Evolutionary conservation across 92 coral and sea anemone genomes (phyloP), one percentile per base, ranked within the genome.

Genomic region (Isaurus tuberculatus): DNA sequence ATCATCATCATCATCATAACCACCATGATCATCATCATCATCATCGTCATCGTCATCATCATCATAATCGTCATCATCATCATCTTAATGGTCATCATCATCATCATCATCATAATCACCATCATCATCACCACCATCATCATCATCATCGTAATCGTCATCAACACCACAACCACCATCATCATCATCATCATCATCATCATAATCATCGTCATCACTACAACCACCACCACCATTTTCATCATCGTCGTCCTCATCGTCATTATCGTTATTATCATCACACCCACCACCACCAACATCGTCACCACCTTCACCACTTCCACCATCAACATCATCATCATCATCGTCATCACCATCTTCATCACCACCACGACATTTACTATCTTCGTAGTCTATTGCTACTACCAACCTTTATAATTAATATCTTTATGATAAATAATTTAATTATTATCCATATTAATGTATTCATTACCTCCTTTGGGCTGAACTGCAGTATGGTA

Each of bases 401-500:
- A 14, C 4, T 51, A 16, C n/a, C n/a, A 51, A 14, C 58, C 20
- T 16, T 14, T 14, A 14, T 51, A 51, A 51, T 14, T 14, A 14
- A 1, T 60, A 3, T 36, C 42, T 3, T 36, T 36, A 3, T 36
- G 42, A 3, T 8, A 36, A 8, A 8, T 36, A 15, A 5, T 15
- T 51, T 16, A 14, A 51, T 14, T 19, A 53, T 53, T 19, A 53
- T 19, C 22, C 61, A 8, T 53, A 53, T 15, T 19, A 53, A 53
- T 17, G 19, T 53, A 0, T 63, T n/a, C 19, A 26, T 26, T 88
- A 95, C 98, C 96, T 95, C 98, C 88, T 91, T 90, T 17, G 98
- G 98, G 72, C 98, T 95, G 77, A 95, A 95, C 80, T 95, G 91
- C 67, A 95, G 85, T 20, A 95, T 90, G 8, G 98, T 91, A 19